Evolutionary conservation across 1,140 invertebrate genomes (phyloP).

Genomic region (Bombus pascuorum): DNA sequence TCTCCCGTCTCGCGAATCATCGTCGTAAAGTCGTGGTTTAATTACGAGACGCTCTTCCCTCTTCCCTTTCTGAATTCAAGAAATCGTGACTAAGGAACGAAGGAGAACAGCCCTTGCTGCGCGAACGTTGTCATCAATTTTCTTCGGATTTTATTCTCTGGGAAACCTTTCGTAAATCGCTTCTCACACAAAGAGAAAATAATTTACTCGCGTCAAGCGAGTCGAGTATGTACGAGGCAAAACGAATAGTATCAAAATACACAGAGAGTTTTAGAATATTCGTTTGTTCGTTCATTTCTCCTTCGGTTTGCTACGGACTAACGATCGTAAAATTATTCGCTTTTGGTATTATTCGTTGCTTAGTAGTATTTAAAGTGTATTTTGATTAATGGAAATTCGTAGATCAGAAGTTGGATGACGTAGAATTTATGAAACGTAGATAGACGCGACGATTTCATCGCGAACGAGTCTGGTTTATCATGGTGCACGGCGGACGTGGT

Average conservation of each 20-base stretch:
- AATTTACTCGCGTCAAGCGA: too few relatives aligned
- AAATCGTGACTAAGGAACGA: neutral
- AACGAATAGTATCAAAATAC: too few relatives aligned
- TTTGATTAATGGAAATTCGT: neutral
- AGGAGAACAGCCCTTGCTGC: neutral
- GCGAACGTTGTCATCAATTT: neutral
- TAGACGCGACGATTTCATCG: neutral
- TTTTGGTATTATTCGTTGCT: too few relatives aligned
- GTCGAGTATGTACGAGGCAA: too few relatives aligned
- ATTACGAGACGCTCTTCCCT: conserved; percentile 1
- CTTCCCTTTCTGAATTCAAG: neutral
- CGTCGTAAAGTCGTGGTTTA: conserved; percentile 22
- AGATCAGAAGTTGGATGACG: neutral
- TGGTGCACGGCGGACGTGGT: neutral
- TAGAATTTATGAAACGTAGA: neutral
- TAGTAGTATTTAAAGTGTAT: too few relatives aligned
- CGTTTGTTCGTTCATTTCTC: too few relatives aligned
- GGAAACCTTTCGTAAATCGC: neutral
- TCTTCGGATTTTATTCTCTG: neutral
- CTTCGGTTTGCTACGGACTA: too few relatives aligned
- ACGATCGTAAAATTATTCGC: too few relatives aligned
- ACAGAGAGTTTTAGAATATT: too few relatives aligned
- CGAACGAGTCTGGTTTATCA: neutral
- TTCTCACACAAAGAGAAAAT: neutral
- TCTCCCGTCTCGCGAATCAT: neutral